Evolutionary conservation across 1,140 invertebrate genomes (phyloP).

Genomic region (Pseudomyrmex flavicornis): DNA sequence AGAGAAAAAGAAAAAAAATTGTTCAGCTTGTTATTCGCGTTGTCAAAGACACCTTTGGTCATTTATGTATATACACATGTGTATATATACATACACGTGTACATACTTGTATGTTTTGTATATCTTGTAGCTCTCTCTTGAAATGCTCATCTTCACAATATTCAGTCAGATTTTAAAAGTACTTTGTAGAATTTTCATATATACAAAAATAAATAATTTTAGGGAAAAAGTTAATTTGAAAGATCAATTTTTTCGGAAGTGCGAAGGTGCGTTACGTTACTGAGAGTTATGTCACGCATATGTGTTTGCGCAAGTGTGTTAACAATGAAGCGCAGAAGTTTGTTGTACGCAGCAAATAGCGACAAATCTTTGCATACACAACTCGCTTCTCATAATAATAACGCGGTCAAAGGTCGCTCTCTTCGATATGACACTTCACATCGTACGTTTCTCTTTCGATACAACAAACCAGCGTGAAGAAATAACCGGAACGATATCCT

Average conservation of each 20-base stretch:
- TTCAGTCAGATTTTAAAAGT: background rate
- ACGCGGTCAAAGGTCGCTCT: constrained; percentile 43
- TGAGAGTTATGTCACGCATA: background rate
- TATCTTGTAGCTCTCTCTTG: background rate
- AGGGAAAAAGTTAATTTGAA: background rate
- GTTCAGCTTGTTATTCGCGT: too few relatives aligned
- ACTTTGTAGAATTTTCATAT: background rate
- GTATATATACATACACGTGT: background rate
- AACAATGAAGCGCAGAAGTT: constrained; percentile 21
- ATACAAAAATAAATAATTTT: background rate
- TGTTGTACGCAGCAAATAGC: background rate
- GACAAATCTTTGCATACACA: background rate
- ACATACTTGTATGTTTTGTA: background rate
- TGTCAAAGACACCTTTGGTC: too few relatives aligned
- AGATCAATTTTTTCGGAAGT: background rate
- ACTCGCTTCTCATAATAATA: background rate
- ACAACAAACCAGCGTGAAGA: background rate
- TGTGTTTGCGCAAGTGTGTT: constrained; percentile 23
- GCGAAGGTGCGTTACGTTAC: background rate
- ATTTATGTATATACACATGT: too few relatives aligned
- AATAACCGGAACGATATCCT: background rate
- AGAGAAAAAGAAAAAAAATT: too few relatives aligned
- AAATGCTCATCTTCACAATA: too few relatives aligned
- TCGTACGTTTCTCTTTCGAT: too few relatives aligned
- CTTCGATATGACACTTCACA: constrained; percentile 7